Conservation (phyloP, 2,113 vertebrate genomes). For the Boulengeromyrus knoepffleri region DNA sequence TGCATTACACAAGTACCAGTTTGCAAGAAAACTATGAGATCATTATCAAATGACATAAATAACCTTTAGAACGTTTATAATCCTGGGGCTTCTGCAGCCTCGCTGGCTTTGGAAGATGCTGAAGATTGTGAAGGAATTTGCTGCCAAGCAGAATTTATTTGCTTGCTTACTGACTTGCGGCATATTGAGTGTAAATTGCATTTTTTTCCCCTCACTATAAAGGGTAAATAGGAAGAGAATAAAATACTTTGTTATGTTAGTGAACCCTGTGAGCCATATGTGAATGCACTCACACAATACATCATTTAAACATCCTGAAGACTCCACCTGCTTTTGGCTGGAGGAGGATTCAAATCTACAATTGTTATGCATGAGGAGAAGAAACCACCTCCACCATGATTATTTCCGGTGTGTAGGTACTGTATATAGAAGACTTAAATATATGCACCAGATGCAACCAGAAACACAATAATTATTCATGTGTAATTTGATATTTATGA, state of each 20-base stretch:
- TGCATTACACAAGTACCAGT: neutral
- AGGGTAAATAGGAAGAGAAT: neutral
- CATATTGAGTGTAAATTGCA: neutral
- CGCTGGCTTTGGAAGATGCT: neutral
- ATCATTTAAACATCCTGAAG: neutral
- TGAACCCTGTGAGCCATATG: neutral
- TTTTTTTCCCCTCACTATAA: neutral
- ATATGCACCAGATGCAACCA: neutral
- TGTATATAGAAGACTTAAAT: neutral
- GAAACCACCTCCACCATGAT: neutral
- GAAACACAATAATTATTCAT: neutral
- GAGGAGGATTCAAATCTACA: neutral
- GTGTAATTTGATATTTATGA: neutral
- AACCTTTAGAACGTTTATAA: neutral
- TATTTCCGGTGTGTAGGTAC: neutral
- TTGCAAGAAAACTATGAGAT: constrained; percentile 12
- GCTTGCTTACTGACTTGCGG: neutral
- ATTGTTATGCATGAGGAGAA: neutral
- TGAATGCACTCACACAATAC: neutral
- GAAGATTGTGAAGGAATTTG: neutral
- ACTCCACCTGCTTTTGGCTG: neutral
- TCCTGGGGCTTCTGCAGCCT: neutral
- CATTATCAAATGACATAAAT: constrained; percentile 12
- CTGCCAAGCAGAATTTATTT: neutral
- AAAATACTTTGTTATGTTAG: neutral